Conservation (phyloP, 2,888 invertebrate genomes). For the Chirona hameri region DNA sequence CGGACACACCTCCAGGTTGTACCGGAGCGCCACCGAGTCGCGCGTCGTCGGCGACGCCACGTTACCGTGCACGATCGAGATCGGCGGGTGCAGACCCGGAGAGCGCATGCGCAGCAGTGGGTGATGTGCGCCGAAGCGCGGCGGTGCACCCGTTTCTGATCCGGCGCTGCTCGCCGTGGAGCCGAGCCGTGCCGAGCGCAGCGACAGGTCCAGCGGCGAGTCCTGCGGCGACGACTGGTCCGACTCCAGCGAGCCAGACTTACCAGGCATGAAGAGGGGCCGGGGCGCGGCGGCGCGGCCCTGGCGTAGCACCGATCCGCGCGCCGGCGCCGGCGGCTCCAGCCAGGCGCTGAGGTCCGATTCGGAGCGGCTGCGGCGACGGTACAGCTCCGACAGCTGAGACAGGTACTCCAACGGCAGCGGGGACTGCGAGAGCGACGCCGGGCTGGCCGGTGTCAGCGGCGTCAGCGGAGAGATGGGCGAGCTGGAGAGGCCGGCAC, state of each 20-base stretch:
- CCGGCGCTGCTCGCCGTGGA: conserved; percentile 36
- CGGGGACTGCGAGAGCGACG: conserved; percentile 10
- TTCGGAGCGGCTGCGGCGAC: conserved; percentile 62
- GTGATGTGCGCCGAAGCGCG: not conserved
- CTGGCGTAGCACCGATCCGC: conserved; percentile 41
- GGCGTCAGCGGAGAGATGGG: not conserved
- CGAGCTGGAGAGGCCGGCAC: conserved; percentile 1
- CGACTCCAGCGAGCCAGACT: conserved; percentile 53
- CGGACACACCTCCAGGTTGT: conserved; percentile 71
- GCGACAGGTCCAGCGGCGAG: conserved; percentile 76
- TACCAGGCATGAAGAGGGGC: conserved; percentile 42
- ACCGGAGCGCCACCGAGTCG: conserved; percentile 68
- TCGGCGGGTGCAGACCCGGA: conserved; percentile 51
- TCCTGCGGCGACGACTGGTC: conserved; percentile 64
- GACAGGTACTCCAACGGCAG: conserved; percentile 23
- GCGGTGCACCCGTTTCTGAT: not conserved
- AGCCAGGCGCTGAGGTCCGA: conserved; percentile 53
- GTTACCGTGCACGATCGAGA: conserved; percentile 69
- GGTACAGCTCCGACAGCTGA: conserved; percentile 38
- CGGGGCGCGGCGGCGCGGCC: not conserved
- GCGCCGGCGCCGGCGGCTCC: conserved; percentile 33
- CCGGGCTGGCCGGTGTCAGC: not conserved
- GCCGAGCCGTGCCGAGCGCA: conserved; percentile 44
- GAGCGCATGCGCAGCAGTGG: conserved; percentile 26
- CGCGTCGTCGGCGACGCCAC: conserved; percentile 72